phyloP scores from a whole-genome alignment of 2,113 vertebrate species.

The Terrapene triunguis region DNA sequence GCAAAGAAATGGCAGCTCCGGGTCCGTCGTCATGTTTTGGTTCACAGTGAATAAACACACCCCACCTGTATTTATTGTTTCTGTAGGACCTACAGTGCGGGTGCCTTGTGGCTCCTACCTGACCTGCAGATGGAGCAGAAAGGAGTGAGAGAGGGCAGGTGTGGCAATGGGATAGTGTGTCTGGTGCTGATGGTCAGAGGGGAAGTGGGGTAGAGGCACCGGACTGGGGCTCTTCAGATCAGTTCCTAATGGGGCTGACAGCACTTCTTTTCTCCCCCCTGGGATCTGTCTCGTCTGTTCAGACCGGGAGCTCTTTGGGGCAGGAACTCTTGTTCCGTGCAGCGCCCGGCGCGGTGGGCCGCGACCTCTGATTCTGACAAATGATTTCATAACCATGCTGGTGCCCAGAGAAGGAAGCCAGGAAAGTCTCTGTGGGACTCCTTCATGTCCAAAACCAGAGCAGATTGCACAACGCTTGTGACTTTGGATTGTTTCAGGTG shows the following conservation, averaged over 20 bases:
- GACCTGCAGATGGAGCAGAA: not conserved
- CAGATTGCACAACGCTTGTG: not conserved
- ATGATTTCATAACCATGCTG: not conserved
- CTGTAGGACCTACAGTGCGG: not conserved
- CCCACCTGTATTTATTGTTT: not conserved
- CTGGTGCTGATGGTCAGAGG: rapidly evolving
- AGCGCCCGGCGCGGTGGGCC: too few relatives aligned
- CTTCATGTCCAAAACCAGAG: not conserved
- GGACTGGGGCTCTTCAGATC: not conserved
- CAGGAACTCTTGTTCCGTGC: not conserved
- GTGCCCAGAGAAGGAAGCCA: not conserved
- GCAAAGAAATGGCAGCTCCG: rapidly evolving
- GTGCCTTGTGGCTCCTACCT: not conserved
- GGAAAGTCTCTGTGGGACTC: not conserved
- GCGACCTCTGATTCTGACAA: not conserved
- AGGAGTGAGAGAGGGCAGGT: not conserved
- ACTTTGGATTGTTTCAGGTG: not conserved
- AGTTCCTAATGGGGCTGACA: too few relatives aligned
- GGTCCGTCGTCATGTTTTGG: rapidly evolving
- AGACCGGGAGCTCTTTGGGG: not conserved
- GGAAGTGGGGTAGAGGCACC: not conserved
- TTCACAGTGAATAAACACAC: not conserved
- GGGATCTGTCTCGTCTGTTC: not conserved
- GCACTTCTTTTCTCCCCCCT: not conserved
- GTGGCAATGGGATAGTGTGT: rapidly evolving